phyloP scores from a whole-genome alignment of 2,888 invertebrate species.

The Leptinotarsa juncta region DNA sequence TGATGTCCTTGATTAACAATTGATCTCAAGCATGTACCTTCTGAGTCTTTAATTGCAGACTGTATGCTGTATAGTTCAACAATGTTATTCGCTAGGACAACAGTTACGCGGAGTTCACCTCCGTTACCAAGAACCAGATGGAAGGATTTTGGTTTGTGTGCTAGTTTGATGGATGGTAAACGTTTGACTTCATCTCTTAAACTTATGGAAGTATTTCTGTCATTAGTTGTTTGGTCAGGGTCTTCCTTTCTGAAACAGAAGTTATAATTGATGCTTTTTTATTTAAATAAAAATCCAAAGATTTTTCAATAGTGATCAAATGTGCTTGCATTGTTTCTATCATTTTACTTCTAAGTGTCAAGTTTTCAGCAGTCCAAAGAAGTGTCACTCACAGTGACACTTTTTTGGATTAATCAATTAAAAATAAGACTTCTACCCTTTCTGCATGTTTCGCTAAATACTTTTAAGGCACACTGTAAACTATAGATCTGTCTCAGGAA shows the following conservation, averaged over 20 bases:
- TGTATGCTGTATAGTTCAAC: constrained; percentile 77
- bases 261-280: too few relatives aligned
- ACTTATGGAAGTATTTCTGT: constrained; percentile 63
- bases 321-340: too few relatives aligned
- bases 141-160: constrained; percentile 78
- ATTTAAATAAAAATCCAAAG: too few relatives aligned
- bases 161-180: constrained; percentile 74
- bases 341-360: too few relatives aligned
- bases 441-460: too few relatives aligned
- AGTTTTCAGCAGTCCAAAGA: too few relatives aligned
- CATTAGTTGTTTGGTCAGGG: constrained; percentile 54
- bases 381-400: too few relatives aligned
- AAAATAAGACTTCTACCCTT: too few relatives aligned
- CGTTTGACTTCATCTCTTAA: constrained; percentile 81
- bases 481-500: too few relatives aligned
- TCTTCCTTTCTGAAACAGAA: constrained; percentile 49
- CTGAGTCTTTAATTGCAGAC: constrained; percentile 65
- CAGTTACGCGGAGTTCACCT: constrained; percentile 76
- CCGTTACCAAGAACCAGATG: constrained; percentile 78
- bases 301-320: too few relatives aligned
- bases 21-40: constrained; percentile 73
- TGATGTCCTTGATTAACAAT: constrained; percentile 86
- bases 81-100: constrained; percentile 79
- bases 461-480: too few relatives aligned
- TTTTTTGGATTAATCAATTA: too few relatives aligned